These are phyloP conservation scores for Drosophila pectinifera DNA, from an alignment of 1,140 invertebrate genomes.

Conservation along the genomic window DNA sequence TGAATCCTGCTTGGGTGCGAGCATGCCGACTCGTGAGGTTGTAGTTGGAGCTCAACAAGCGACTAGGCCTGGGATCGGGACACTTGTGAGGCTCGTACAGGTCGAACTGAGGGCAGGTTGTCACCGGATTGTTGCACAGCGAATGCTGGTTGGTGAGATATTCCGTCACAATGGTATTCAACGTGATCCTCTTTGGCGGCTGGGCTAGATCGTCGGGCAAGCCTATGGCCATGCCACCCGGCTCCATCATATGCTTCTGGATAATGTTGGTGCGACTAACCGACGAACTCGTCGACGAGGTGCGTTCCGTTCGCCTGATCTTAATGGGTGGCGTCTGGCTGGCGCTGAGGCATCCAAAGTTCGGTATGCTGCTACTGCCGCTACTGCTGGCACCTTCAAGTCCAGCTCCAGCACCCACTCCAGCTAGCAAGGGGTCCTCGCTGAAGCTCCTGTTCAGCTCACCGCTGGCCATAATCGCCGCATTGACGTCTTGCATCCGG, in stretches of 20 bases:
- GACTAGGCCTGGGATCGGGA: constrained; percentile 92
- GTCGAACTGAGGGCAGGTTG: constrained; percentile 96
- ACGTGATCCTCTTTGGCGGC: constrained; percentile 87
- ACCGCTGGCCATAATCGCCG: constrained; percentile 64
- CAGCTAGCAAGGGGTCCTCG: constrained; percentile 36
- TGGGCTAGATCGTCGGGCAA: constrained; percentile 40
- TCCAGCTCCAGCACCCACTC: background rate
- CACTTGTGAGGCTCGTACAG: constrained; percentile 96
- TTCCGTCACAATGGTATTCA: constrained; percentile 97
- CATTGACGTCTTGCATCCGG: constrained; percentile 79
- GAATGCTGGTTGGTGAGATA: constrained; percentile 98
- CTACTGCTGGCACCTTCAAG: background rate
- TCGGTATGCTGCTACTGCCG: constrained; percentile 35
- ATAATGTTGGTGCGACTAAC: constrained; percentile 85
- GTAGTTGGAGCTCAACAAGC: constrained; percentile 88
- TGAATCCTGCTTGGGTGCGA: constrained; percentile 86
- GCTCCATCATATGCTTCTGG: constrained; percentile 88
- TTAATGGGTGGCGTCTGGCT: constrained; percentile 72
- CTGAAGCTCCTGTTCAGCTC: constrained; percentile 41
- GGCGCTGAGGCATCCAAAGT: constrained; percentile 44
- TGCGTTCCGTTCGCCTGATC: constrained; percentile 52
- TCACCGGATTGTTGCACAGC: constrained; percentile 96
- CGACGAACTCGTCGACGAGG: constrained; percentile 36
- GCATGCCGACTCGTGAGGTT: constrained; percentile 89
- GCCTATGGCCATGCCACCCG: constrained; percentile 33